phyloP scores from a whole-genome alignment of 2,113 vertebrate genomes.

The Tupaia chinensis region DNA sequence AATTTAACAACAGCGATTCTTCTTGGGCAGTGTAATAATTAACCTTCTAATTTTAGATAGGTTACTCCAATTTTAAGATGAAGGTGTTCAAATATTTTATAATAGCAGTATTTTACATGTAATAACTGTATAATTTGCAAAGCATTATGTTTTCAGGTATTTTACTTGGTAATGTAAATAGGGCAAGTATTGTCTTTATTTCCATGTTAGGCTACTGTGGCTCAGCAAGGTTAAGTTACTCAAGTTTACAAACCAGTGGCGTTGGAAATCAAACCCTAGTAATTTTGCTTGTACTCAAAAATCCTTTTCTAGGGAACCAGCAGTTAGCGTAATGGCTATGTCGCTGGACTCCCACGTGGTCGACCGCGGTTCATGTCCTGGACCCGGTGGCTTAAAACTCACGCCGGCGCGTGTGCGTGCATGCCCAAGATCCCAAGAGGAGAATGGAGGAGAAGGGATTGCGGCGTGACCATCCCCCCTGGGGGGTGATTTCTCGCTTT shows the following conservation, averaged over 20 bases:
- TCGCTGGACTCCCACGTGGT: no score
- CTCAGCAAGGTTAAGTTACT: slow-evolving; percentile 53
- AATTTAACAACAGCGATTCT: slow-evolving; percentile 26
- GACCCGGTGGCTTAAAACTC: no score
- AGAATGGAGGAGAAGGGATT: no score
- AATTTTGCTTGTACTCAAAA: neutral
- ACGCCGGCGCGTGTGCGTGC: no score
- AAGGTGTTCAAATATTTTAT: slow-evolving; percentile 35
- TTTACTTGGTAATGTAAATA: slow-evolving; percentile 4
- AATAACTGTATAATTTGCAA: neutral
- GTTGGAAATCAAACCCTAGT: neutral
- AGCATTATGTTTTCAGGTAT: neutral
- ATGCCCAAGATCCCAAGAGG: no score
- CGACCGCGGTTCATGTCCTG: no score
- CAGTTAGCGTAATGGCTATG: no score
- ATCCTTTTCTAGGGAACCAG: no score
- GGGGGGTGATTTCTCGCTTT: no score
- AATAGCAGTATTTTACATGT: slow-evolving; percentile 14
- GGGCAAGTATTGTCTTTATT: neutral
- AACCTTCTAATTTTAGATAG: slow-evolving; percentile 56
- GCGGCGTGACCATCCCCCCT: no score
- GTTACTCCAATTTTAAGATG: slow-evolving; percentile 44
- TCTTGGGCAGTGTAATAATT: slow-evolving; percentile 48
- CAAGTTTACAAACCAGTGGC: neutral
- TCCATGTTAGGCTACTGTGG: neutral